phyloP scores from a whole-genome alignment of 2,113 vertebrate genomes.

The Tapirus terrestris region DNA sequence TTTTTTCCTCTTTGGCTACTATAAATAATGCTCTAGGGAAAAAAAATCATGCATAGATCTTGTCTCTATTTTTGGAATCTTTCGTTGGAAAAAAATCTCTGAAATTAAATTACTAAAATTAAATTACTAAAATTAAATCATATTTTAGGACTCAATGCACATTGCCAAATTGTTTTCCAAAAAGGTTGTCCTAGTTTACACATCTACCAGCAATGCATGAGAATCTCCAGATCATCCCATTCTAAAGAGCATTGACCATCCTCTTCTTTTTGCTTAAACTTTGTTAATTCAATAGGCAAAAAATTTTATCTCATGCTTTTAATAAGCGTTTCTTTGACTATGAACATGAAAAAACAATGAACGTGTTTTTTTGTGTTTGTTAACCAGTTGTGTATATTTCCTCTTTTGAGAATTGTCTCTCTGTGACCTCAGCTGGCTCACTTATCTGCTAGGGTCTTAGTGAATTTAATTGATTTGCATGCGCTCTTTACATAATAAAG shows the following conservation, averaged over 20 bases:
- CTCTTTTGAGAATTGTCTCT: slow-evolving; percentile 42
- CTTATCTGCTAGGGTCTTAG: slow-evolving; percentile 54
- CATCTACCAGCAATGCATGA: neutral
- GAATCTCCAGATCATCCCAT: neutral
- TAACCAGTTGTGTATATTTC: neutral
- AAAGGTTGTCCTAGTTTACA: neutral
- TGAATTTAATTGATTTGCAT: slow-evolving; percentile 68
- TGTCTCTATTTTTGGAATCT: slow-evolving; percentile 53
- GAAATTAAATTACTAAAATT: slow-evolving; percentile 72
- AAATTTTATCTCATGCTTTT: neutral
- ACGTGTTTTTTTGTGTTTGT: slow-evolving; percentile 40
- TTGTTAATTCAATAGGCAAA: neutral
- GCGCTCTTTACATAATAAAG: slow-evolving; percentile 63
- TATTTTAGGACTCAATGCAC: slow-evolving; percentile 51
- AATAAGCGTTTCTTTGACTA: slow-evolving; percentile 52
- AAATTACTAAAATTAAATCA: slow-evolving; percentile 67
- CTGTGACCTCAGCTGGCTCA: slow-evolving; percentile 15
- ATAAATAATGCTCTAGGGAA: slow-evolving; percentile 50
- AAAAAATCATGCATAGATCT: neutral
- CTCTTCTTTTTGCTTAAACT: neutral
- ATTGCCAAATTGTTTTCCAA: slow-evolving; percentile 53
- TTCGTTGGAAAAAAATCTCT: neutral
- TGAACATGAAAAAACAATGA: neutral
- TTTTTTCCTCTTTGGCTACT: neutral
- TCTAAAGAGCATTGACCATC: neutral